Percentiles rank a stretch among this genome's conserved stretches.
Evolutionary conservation across 1,140 invertebrate species (phyloP).

Genomic region (Trichoplusia ni): DNA sequence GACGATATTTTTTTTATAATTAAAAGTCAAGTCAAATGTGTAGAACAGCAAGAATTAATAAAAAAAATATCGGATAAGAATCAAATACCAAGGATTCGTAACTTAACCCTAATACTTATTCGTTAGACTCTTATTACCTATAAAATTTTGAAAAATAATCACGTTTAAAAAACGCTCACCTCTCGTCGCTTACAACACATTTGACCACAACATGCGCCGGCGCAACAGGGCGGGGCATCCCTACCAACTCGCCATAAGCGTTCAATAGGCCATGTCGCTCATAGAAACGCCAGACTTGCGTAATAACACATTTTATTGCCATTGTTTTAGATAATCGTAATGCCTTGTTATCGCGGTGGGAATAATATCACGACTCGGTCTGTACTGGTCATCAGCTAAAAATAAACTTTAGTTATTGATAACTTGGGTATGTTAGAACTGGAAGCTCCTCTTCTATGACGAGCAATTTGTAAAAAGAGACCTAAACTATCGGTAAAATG

Average conservation of each 20-base stretch:
- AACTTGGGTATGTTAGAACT: no score
- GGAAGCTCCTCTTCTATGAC: no score
- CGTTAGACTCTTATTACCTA: no score
- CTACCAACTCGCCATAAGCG: constrained; percentile 55
- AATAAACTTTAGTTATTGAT: no score
- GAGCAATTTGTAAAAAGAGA: no score
- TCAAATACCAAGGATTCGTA: no score
- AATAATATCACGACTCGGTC: background rate
- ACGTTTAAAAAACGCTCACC: background rate
- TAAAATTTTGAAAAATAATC: no score
- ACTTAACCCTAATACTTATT: no score
- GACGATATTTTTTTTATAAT: no score
- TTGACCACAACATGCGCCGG: constrained; percentile 44
- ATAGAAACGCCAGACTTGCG: constrained; percentile 31
- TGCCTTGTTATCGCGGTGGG: background rate
- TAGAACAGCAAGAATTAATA: background rate
- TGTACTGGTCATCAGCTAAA: background rate
- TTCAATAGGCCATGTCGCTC: constrained; percentile 57
- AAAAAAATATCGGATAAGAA: background rate
- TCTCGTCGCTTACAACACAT: constrained; percentile 14
- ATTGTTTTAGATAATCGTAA: constrained; percentile 1
- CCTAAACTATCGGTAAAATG: no score
- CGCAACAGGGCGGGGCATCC: constrained; percentile 57
- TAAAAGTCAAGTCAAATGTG: no score
- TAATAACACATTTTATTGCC: constrained; percentile 20